phyloP scores from a whole-genome alignment of 2,888 invertebrate species.

The Heliconius erato region DNA sequence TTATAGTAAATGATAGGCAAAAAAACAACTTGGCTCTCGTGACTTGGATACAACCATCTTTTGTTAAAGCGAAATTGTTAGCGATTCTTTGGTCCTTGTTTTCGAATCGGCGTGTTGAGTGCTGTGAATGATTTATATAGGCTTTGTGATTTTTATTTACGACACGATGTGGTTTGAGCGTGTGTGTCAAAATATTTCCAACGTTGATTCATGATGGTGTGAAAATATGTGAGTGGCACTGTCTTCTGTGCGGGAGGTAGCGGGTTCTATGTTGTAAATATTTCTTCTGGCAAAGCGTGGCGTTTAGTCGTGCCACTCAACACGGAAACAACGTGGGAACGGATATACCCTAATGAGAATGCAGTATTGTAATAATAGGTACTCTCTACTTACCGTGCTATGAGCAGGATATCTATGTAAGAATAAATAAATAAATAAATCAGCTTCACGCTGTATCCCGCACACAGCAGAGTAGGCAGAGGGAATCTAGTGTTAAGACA shows the following conservation, averaged over 20 bases:
- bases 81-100: slow-evolving; percentile 80
- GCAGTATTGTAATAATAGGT: too few relatives aligned
- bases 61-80: slow-evolving; percentile 82
- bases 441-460: too few relatives aligned
- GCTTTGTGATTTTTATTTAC: slow-evolving; percentile 64
- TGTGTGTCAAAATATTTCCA: slow-evolving; percentile 70
- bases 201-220: slow-evolving; percentile 61
- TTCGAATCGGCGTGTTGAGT: slow-evolving; percentile 77
- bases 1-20: background rate
- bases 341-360: too few relatives aligned
- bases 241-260: background rate
- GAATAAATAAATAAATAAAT: too few relatives aligned
- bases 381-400: too few relatives aligned
- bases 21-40: slow-evolving; percentile 36
- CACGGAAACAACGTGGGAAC: too few relatives aligned
- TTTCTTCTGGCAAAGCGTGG: background rate
- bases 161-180: slow-evolving; percentile 56
- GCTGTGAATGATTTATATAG: slow-evolving; percentile 81
- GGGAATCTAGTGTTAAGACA: too few relatives aligned
- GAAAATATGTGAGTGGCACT: background rate
- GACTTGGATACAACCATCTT: slow-evolving; percentile 56
- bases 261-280: background rate
- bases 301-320: background rate
- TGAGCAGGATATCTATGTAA: too few relatives aligned
- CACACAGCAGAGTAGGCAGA: too few relatives aligned